Evolutionary conservation across 2,797 vertebrate species (phyloP).

Genomic region (Syngnathus acus): DNA sequence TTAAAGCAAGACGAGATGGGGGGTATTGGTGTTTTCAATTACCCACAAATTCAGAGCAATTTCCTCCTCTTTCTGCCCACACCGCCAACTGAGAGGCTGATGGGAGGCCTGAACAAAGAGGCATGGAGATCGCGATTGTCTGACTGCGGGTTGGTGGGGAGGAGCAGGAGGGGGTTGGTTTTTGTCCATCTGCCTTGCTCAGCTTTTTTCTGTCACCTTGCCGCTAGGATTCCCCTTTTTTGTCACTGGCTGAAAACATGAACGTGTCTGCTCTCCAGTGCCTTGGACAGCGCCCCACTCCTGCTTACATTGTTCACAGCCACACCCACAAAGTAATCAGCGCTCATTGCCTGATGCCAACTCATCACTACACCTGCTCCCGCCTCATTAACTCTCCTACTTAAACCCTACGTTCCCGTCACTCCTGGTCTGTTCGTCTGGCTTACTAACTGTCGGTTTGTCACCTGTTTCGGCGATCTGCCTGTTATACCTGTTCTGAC

Average conservation of each 20-base stretch:
- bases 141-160: conserved; percentile 50
- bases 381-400: no score
- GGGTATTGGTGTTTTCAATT: conserved; percentile 73
- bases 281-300: no score
- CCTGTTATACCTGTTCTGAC: no score
- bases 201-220: conserved; percentile 66
- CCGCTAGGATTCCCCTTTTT: conserved; percentile 22
- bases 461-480: no score
- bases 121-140: conserved; percentile 57
- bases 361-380: no score
- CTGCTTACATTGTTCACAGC: no score
- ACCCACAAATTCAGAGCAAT: conserved; percentile 70
- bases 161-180: conserved; percentile 43
- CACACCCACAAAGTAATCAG: no score
- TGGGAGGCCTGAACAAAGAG: conserved; percentile 65
- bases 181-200: conserved; percentile 49
- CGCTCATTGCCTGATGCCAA: no score
- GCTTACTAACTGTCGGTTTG: no score
- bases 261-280: conserved; percentile 21
- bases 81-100: conserved; percentile 68
- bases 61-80: conserved; percentile 66
- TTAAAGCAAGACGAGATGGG: conserved; percentile 47
- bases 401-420: no score
- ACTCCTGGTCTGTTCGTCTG: no score
- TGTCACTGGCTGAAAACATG: conserved; percentile 33